Base-by-base conservation (phyloP, 2,113 vertebrate species). In the Dolichotis patagonum region DNA sequence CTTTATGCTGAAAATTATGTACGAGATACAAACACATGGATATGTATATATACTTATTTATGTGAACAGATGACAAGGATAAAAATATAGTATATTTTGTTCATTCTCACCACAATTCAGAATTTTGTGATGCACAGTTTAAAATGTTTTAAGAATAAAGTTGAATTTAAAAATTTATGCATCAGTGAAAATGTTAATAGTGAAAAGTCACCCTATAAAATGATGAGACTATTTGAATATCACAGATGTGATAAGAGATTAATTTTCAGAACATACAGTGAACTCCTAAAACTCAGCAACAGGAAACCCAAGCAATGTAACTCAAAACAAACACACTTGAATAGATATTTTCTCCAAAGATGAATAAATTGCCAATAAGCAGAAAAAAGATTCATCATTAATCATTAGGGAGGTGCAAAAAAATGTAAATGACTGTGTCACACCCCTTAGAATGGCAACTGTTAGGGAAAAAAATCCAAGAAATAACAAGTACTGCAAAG, bases 21-120 rank as follows among this genome's bases (percentile, higher is more conserved):
- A 52, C 83, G 56, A 46, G 5, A 0, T 0, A 35, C 22, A 78
- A 46, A 77, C 26, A 49, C 75, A 93, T 80, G 20, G 19, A 14
- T 52, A 13, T 54, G 32, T 26, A 12, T 81, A 56, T 56, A 13
- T 62, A 28, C 19, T 56, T 82, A 22, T 24, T 73, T 20, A 49
- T 82, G 28, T 77, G 58, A 97, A 46, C 63, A 77, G 52, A 80
- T 90, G 58, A 90, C 67, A 26, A 93, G 67, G 43, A 69, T 82
- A 38, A 54, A 88, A 94, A 63, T 63, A 38, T 49, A 82, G 62
- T 85, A 38, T 26, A 28, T 28, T 83, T 95, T 65, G 87, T 46
- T 83, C 78, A 78, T 60, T 91, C 38, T 85, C 38, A 87, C 38
- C 35, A 75, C 0, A 80, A 62, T 69, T 97, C 46, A 78, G 49